Evolutionary conservation across 2,888 invertebrate species (phyloP), one percentile per base, ranked within the genome.

Genomic region (Xestia c-nigrum): DNA sequence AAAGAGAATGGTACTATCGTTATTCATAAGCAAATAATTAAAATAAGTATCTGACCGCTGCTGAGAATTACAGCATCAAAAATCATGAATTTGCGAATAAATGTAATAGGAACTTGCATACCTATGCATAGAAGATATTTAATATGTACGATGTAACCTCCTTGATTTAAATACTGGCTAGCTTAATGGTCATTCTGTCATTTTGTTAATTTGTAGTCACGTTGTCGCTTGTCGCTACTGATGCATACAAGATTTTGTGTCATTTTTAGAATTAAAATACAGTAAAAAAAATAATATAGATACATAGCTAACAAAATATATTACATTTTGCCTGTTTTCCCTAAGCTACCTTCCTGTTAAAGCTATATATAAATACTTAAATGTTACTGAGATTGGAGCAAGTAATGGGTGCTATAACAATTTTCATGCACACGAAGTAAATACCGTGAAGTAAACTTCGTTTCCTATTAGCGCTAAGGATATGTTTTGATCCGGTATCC

Each of bases 401-500:
- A 16, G 38, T 40, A 72, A 21, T 46, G 31, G 4, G 9, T 50
- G 16, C 67, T 50, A 1, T 50, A 72, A 1, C 47, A 47, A 4
- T 21, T 72, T 64, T 46, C n/a, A 16, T 43, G n/a, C 43, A 43
- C 16, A 43, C 43, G 4, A 43, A 64, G 16, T 64, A n/a, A 64
- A 38, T 52, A 19, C 52, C 67, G 63, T 43, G 59, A 43, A 43
- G 43, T 43, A 10, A 43, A 43, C 46, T 66, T 61, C 38, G 31
- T 19, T 55, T 72, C 38, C n/a, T 57, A 47, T 73, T 47, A 21
- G 65, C 69, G 70, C 67, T 43, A 66, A 52, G 46, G 67, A 64
- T 63, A 73, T 84, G 92, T 92, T 92, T 90, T 90, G 88, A 80
- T 80, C 74, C 75, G 73, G 92, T 92, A 79, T 81, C 91, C 92